Conservation (phyloP, 1,140 invertebrate genomes). For the Papilio aristodemus region DNA sequence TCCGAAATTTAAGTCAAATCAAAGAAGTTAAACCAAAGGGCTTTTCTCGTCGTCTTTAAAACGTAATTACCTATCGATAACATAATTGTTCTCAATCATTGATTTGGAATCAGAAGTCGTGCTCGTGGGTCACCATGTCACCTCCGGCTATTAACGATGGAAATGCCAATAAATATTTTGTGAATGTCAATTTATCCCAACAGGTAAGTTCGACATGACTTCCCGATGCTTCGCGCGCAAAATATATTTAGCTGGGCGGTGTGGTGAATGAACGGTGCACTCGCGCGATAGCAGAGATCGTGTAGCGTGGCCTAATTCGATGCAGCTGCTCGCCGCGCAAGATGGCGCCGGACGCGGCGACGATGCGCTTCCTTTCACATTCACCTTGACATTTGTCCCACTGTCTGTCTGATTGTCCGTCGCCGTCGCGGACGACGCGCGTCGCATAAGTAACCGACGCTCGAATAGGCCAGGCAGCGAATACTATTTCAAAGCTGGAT, state of each 20-base stretch:
- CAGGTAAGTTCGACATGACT: too few relatives aligned
- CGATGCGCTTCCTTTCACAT: conserved; percentile 56
- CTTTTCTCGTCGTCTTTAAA: too few relatives aligned
- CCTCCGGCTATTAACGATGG: too few relatives aligned
- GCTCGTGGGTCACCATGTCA: too few relatives aligned
- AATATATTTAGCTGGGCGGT: background rate
- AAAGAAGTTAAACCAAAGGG: too few relatives aligned
- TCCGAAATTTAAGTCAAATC: too few relatives aligned
- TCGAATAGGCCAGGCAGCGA: background rate
- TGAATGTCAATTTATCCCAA: too few relatives aligned
- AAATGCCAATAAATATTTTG: too few relatives aligned
- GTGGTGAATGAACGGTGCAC: conserved; percentile 3
- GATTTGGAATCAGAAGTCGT: background rate
- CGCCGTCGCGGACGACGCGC: conserved; percentile 38
- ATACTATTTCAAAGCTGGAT: background rate
- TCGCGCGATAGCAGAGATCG: background rate
- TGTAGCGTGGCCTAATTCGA: conserved; percentile 23
- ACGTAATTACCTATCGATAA: too few relatives aligned
- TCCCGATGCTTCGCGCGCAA: background rate
- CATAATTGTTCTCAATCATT: background rate
- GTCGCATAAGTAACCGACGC: conserved; percentile 42
- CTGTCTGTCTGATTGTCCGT: conserved; percentile 53
- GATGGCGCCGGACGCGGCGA: conserved; percentile 21
- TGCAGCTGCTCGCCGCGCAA: background rate
- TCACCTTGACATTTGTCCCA: conserved; percentile 62